phyloP scores from a whole-genome alignment of 2,113 vertebrate species.

The Numenius arquata region DNA sequence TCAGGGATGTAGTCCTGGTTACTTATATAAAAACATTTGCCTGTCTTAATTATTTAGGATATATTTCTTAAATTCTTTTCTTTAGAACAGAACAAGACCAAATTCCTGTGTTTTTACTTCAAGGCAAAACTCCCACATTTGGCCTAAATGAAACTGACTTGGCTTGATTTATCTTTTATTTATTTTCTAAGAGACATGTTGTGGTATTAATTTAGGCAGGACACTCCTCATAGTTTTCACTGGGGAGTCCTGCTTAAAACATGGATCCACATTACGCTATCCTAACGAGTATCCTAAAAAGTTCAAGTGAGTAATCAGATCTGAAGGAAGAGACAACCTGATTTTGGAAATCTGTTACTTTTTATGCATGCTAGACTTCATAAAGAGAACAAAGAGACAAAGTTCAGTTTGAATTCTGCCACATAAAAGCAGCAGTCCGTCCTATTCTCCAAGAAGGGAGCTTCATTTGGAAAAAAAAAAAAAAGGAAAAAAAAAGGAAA shows the following conservation, averaged over 20 bases:
- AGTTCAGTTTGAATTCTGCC: neutral
- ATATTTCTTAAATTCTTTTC: neutral
- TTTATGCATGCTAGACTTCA: neutral
- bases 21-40: neutral
- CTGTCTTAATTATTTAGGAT: neutral
- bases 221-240: neutral
- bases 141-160: neutral
- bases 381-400: neutral
- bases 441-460: neutral
- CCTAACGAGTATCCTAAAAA: neutral
- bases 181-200: neutral
- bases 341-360: neutral
- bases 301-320: neutral
- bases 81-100: neutral
- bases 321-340: neutral
- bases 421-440: neutral
- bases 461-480: neutral
- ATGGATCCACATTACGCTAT: neutral
- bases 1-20: neutral
- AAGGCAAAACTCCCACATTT: slow-evolving; percentile 27
- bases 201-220: slow-evolving; percentile 36
- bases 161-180: slow-evolving; percentile 13
- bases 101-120: slow-evolving; percentile 12
- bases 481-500: neutral
- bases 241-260: neutral